Conservation (phyloP, 2,888 invertebrate genomes). For the Apantesis nais region DNA sequence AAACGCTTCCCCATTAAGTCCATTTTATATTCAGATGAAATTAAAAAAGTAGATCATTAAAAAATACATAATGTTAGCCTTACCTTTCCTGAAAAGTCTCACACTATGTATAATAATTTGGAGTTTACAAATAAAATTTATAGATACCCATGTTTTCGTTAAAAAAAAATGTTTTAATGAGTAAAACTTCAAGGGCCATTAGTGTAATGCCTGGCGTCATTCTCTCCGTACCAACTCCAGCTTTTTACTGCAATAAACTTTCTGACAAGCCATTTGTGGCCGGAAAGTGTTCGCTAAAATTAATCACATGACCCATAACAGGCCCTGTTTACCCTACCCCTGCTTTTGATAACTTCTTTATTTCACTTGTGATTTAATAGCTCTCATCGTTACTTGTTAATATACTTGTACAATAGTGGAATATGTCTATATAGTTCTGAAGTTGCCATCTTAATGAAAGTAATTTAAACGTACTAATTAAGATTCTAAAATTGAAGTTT, state of each 20-base stretch:
- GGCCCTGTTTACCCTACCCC: conserved; percentile 62
- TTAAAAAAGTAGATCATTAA: conserved; percentile 45
- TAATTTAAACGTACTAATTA: conserved; percentile 67
- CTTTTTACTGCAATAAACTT: conserved; percentile 83
- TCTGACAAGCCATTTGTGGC: conserved; percentile 80
- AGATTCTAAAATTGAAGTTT: conserved; percentile 67
- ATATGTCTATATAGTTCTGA: conserved; percentile 49
- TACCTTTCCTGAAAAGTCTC: not conserved
- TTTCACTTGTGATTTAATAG: conserved; percentile 59
- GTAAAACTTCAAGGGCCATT: conserved; percentile 75
- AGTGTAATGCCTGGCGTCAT: conserved; percentile 77
- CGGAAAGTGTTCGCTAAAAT: conserved; percentile 76
- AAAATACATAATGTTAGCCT: conserved; percentile 23
- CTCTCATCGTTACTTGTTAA: conserved; percentile 37
- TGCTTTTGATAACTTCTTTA: conserved; percentile 70
- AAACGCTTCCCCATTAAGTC: conserved; percentile 76
- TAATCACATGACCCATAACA: conserved; percentile 75
- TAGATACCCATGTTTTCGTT: conserved; percentile 52
- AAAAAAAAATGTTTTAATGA: conserved; percentile 69
- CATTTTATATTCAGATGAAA: conserved; percentile 60
- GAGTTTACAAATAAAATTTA: conserved; percentile 42
- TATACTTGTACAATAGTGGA: conserved; percentile 42
- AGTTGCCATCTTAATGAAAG: conserved; percentile 46
- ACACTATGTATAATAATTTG: not conserved
- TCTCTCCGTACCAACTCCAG: conserved; percentile 71